A percentile compares a stretch with the other conserved stretches of the same genome.
phyloP scores from a whole-genome alignment of 2,797 vertebrate species.

The Peromyscus attwateri region DNA sequence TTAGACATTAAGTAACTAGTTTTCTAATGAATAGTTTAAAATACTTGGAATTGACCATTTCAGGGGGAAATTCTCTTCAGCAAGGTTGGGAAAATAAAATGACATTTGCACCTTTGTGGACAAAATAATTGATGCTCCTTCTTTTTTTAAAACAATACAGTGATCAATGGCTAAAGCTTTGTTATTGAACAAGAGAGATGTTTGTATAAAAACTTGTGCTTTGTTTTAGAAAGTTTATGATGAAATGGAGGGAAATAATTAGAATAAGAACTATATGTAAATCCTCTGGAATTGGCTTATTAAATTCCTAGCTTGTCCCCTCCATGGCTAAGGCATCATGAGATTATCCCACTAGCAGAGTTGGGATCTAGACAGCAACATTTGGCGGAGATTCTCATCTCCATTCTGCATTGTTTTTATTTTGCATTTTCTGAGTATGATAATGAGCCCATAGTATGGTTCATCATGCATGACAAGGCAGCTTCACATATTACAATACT shows the following conservation, averaged over 20 bases:
- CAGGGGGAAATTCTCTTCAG: neutral
- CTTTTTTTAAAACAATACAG: slow-evolving; percentile 3
- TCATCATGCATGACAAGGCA: neutral
- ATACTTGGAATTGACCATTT: neutral
- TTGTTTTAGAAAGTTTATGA: neutral
- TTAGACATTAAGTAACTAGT: slow-evolving; percentile 21
- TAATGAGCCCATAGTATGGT: slow-evolving; percentile 5
- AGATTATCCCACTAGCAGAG: neutral
- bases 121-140: neutral
- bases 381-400: neutral
- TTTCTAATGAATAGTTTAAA: slow-evolving; percentile 47
- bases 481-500: neutral
- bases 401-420: neutral
- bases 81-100: neutral
- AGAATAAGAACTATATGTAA: neutral
- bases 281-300: slow-evolving; percentile 6
- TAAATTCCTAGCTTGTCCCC: neutral
- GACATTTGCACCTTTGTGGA: neutral
- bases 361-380: neutral
- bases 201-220: neutral
- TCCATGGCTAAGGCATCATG: neutral
- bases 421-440: slow-evolving; percentile 6
- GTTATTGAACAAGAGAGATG: neutral
- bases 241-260: neutral
- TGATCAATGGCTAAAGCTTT: neutral